Conservation (phyloP, 1,140 invertebrate genomes). For the Formica exsecta region DNA sequence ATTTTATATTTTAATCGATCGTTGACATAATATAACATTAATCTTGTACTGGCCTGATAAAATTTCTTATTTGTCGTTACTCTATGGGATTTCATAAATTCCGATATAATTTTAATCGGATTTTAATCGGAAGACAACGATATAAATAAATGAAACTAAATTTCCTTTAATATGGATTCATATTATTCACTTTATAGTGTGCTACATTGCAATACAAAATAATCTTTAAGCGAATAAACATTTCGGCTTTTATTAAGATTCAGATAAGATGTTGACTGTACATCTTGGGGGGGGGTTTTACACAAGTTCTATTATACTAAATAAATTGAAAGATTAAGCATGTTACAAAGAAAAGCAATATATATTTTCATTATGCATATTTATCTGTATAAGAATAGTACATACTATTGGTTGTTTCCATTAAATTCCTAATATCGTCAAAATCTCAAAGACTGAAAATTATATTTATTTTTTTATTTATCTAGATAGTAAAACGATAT, state of each 20-base stretch:
- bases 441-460: background rate
- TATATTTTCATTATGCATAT: background rate
- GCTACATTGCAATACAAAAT: background rate
- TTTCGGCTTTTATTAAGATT: too few species aligned
- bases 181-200: background rate
- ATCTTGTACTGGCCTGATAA: too few species aligned
- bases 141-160: too few species aligned
- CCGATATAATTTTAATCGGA: too few species aligned
- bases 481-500: background rate
- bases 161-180: background rate
- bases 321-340: background rate
- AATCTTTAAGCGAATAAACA: background rate
- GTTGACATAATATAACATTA: background rate
- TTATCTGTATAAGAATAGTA: background rate
- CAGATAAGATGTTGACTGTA: too few species aligned
- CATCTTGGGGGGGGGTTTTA: background rate
- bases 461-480: conserved; percentile 1
- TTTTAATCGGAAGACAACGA: too few species aligned
- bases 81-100: background rate
- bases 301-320: background rate
- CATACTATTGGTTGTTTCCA: background rate
- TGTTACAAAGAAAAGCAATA: too few species aligned
- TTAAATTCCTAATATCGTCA: conserved; percentile 22
- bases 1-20: background rate
- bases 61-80: background rate